Conservation (phyloP, 2,113 vertebrate genomes). For the Hippocampus abdominalis region DNA sequence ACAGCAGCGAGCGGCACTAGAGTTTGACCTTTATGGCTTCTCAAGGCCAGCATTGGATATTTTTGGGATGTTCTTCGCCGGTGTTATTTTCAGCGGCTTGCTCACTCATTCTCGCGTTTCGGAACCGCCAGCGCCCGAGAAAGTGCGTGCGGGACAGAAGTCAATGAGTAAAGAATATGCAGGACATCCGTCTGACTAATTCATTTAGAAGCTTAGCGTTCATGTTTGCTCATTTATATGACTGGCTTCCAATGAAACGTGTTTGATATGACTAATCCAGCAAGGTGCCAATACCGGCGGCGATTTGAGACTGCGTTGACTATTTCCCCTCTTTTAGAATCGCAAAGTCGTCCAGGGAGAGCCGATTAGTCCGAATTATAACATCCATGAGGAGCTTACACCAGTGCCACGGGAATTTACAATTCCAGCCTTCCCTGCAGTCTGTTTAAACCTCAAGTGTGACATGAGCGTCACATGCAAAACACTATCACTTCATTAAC, state of each 20-base stretch:
- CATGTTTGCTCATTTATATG: background rate
- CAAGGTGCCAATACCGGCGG: background rate
- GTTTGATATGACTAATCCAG: background rate
- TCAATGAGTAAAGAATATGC: background rate
- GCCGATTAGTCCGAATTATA: background rate
- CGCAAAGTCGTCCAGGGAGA: background rate
- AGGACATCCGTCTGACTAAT: background rate
- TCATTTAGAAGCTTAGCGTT: background rate
- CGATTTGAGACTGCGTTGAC: background rate
- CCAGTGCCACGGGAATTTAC: background rate
- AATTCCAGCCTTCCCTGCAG: background rate
- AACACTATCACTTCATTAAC: background rate
- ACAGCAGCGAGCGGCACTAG: constrained; percentile 45
- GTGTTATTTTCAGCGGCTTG: background rate
- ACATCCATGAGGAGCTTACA: background rate
- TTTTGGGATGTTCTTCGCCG: constrained; percentile 5
- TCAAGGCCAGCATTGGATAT: constrained; percentile 41
- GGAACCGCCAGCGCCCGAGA: background rate
- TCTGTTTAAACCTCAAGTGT: background rate
- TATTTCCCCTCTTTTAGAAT: background rate
- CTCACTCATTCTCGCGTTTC: background rate
- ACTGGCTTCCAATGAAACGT: background rate
- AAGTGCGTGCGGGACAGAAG: background rate
- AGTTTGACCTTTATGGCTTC: constrained; percentile 55
- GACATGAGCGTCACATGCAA: background rate